Evolutionary conservation across 2,888 invertebrate species (phyloP).

Genomic region (Sclerodermus sp.): DNA sequence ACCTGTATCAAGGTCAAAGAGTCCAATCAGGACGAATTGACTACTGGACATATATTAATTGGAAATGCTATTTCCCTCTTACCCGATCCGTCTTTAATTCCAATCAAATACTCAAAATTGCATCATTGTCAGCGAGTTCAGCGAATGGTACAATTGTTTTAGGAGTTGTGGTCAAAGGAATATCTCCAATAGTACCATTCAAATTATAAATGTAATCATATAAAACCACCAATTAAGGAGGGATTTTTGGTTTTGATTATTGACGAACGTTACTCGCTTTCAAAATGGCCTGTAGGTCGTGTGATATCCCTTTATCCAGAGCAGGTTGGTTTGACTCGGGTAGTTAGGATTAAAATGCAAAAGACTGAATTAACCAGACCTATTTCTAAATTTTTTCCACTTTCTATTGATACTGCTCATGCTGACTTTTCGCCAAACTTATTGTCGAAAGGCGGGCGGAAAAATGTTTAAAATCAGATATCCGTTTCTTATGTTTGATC

Average conservation of each 20-base stretch:
- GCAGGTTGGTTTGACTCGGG: not conserved
- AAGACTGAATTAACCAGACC: not conserved
- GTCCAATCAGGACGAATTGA: too few species aligned
- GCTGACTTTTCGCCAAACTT: too few species aligned
- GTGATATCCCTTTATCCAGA: not conserved
- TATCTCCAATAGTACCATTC: not conserved
- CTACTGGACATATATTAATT: not conserved
- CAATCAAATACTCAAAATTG: not conserved
- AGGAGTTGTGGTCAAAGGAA: not conserved
- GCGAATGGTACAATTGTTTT: not conserved
- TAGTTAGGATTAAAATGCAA: not conserved
- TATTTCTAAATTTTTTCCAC: not conserved
- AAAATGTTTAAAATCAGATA: too few species aligned
- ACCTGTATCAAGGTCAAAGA: not conserved
- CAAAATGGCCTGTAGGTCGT: not conserved
- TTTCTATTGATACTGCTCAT: too few species aligned
- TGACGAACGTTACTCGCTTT: not conserved
- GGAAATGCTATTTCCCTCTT: not conserved
- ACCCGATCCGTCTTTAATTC: not conserved
- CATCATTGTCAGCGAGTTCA: not conserved
- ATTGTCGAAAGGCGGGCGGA: too few species aligned
- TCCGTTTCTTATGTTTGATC: too few species aligned
- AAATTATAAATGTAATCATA: not conserved
- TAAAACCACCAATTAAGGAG: not conserved
- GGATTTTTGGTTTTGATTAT: not conserved